Percentiles rank a stretch among this genome's conserved stretches.
phyloP scores from a whole-genome alignment of 2,113 vertebrate genomes.

The Piprites chloris region DNA sequence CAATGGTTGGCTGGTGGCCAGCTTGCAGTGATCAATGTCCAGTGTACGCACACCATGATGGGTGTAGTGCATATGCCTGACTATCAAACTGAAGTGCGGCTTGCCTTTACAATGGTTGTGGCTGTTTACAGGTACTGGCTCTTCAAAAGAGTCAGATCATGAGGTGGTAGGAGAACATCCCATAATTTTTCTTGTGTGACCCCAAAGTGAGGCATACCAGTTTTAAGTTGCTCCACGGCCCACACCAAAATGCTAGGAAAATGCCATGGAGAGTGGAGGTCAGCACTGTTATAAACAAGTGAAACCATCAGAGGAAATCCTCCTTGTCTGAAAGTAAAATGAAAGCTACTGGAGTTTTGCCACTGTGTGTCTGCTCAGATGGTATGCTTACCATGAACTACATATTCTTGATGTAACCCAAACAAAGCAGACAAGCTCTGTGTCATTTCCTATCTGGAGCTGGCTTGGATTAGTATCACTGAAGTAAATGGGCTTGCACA shows the following conservation, averaged over 20 bases:
- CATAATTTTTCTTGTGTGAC: not conserved
- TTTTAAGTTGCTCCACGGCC: not conserved
- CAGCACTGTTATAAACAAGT: not conserved
- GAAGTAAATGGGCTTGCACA: not conserved
- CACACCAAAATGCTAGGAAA: not conserved
- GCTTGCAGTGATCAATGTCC: accelerated
- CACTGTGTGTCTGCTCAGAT: not conserved
- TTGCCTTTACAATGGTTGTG: not conserved
- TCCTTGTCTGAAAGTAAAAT: not conserved
- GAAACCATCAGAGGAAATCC: not conserved
- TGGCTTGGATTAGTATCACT: not conserved
- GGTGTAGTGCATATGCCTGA: not conserved
- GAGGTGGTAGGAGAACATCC: not conserved
- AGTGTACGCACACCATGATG: accelerated
- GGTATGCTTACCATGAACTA: not conserved
- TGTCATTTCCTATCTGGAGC: not conserved
- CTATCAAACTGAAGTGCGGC: not conserved
- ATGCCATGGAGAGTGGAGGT: not conserved
- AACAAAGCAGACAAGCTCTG: not conserved
- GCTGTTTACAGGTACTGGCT: not conserved
- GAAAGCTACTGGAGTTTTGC: not conserved
- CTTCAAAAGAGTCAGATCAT: not conserved
- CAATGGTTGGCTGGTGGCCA: not conserved
- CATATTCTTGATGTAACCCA: not conserved
- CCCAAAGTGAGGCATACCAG: not conserved